Evolutionary conservation across 2,888 invertebrate species (phyloP).

Genomic region (Apantesis nais): DNA sequence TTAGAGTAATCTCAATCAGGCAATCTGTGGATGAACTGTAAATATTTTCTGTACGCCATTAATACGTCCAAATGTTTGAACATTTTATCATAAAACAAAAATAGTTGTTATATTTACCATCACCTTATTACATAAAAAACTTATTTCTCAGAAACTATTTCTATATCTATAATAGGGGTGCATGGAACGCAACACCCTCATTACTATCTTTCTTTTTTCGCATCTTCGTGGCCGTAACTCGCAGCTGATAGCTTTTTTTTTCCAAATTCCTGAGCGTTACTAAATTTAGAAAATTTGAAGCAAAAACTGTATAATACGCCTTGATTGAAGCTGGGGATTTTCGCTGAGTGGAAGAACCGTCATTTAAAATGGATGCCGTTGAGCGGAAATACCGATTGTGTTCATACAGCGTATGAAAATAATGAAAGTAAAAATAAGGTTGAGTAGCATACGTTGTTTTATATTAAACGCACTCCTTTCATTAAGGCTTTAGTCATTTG

Average conservation of each 20-base stretch:
- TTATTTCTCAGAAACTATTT: slow-evolving; percentile 14
- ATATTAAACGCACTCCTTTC: background rate
- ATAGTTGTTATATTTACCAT: background rate
- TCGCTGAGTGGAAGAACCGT: slow-evolving; percentile 42
- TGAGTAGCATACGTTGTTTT: background rate
- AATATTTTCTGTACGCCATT: background rate
- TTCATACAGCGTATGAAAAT: slow-evolving; percentile 32
- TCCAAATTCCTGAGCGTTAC: slow-evolving; percentile 46
- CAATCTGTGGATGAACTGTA: too few species aligned
- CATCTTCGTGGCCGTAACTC: slow-evolving; percentile 19
- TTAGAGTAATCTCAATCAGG: too few species aligned
- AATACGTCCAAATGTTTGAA: background rate
- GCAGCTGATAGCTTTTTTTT: slow-evolving; percentile 48
- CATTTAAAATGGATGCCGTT: slow-evolving; percentile 32
- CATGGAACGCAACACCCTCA: slow-evolving; percentile 34
- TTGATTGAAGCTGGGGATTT: slow-evolving; percentile 41
- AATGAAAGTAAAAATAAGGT: slow-evolving; percentile 2
- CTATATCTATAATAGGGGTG: slow-evolving; percentile 35
- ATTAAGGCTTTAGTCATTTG: background rate
- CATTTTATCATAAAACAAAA: background rate
- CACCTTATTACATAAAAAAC: background rate
- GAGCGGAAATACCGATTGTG: slow-evolving; percentile 49
- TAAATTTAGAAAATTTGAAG: slow-evolving; percentile 46
- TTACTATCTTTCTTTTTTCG: slow-evolving; percentile 37
- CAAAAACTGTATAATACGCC: slow-evolving; percentile 45